Evolutionary conservation across 2,888 invertebrate genomes (phyloP).

Genomic region (Harpalus rufipes): DNA sequence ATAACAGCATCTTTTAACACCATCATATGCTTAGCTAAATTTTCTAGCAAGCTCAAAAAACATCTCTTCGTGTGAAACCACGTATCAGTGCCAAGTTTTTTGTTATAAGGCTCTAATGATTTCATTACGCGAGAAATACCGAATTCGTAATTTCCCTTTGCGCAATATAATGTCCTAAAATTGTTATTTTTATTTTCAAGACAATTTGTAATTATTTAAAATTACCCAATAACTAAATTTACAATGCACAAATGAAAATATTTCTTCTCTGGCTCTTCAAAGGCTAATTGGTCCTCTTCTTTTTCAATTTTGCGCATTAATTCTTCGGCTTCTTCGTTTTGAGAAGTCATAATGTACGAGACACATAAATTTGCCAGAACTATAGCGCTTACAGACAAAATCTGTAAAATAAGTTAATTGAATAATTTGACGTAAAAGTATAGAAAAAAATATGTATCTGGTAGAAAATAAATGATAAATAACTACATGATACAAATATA

Average conservation of each 20-base stretch:
- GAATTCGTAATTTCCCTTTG: conserved; percentile 99
- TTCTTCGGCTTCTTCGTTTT: conserved; percentile 99
- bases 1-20: conserved; percentile 92
- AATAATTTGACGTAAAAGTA: no score
- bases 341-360: conserved; percentile 99
- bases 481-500: no score
- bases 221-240: conserved; percentile 96
- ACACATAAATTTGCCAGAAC: conserved; percentile 99
- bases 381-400: conserved; percentile 97
- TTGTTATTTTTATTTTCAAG: conserved; percentile 19
- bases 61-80: conserved; percentile 99
- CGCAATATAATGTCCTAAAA: conserved; percentile 93
- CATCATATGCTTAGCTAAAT: conserved; percentile 93
- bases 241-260: conserved; percentile 98
- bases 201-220: conserved; percentile 24
- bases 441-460: no score
- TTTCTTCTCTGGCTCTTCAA: conserved; percentile 95
- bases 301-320: conserved; percentile 99
- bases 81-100: conserved; percentile 97
- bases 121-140: conserved; percentile 98
- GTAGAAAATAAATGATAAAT: no score
- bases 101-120: conserved; percentile 95
- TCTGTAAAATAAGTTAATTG: conserved; percentile 77
- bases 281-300: conserved; percentile 95
- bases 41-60: conserved; percentile 94